Conservation (phyloP, 2,888 invertebrate genomes). For the Agonopterix heracliana region DNA sequence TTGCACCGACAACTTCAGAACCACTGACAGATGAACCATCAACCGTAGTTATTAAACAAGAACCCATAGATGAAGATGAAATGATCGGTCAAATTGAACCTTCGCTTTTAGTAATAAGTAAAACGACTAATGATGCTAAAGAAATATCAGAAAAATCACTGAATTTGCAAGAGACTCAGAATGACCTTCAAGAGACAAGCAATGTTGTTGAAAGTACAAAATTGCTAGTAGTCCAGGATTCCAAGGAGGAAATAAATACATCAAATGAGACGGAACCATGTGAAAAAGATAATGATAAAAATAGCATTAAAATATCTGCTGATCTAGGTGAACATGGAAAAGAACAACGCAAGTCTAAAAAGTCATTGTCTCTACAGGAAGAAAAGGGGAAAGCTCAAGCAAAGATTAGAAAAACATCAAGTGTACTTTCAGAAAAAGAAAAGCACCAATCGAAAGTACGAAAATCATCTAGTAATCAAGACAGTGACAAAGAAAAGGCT, state of each 20-base stretch:
- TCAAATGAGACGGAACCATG: not conserved
- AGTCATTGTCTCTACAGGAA: not conserved
- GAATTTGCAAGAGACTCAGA: no score
- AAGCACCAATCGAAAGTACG: not conserved
- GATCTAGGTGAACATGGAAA: not conserved
- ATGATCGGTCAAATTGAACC: constrained; percentile 19
- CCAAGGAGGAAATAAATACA: not conserved
- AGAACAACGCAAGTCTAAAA: constrained; percentile 9
- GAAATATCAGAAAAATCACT: no score
- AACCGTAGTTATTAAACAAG: constrained; percentile 43
- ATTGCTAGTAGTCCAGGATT: not conserved
- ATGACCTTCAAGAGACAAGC: no score
- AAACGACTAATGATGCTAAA: no score
- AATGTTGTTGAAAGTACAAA: not conserved
- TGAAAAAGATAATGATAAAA: not conserved
- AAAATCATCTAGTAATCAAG: not conserved
- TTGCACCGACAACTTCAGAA: not conserved
- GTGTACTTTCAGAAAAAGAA: not conserved
- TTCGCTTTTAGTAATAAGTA: not conserved
- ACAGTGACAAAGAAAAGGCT: constrained; percentile 4
- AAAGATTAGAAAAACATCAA: constrained; percentile 2
- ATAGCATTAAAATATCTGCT: not conserved
- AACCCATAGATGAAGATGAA: constrained; percentile 58
- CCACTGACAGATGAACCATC: constrained; percentile 11
- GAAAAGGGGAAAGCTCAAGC: not conserved